Evolutionary conservation across 2,113 vertebrate species (phyloP).

Genomic region (Rhinoptilus africanus): DNA sequence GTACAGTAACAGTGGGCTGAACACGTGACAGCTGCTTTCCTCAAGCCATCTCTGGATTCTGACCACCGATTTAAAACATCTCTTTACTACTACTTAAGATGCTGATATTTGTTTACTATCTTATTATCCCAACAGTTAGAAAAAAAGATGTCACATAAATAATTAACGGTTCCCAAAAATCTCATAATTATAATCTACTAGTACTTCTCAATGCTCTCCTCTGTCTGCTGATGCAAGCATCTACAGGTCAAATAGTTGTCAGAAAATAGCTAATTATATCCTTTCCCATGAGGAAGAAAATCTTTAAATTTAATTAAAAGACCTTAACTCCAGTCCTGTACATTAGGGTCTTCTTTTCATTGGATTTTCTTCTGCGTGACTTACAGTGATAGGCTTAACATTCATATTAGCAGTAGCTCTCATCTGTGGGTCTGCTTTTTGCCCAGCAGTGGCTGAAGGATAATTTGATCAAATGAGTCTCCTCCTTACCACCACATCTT

Average conservation of each 20-base stretch:
- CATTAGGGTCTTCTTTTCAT: conserved; percentile 58
- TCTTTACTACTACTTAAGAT: background rate
- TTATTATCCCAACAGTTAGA: background rate
- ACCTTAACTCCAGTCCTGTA: conserved; percentile 65
- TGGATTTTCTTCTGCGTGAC: conserved; percentile 45
- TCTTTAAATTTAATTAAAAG: conserved; percentile 80
- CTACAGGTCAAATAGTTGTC: conserved; percentile 67
- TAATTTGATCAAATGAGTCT: conserved; percentile 36
- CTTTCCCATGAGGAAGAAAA: conserved; percentile 67
- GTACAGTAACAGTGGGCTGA: background rate
- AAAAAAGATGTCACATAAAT: conserved; percentile 48
- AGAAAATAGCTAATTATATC: conserved; percentile 76
- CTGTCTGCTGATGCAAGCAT: conserved; percentile 66
- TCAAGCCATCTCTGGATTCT: background rate
- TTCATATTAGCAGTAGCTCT: conserved; percentile 27
- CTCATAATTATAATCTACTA: conserved; percentile 61
- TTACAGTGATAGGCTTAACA: conserved; percentile 25
- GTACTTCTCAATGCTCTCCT: conserved; percentile 53
- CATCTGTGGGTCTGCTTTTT: conserved; percentile 3
- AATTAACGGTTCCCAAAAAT: conserved; percentile 42
- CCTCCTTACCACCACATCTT: background rate
- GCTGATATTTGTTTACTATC: background rate
- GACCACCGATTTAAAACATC: background rate
- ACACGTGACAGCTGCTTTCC: background rate
- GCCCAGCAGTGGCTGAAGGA: background rate